Conservation (phyloP, 2,888 invertebrate species). For the Galerucella calmariensis region DNA sequence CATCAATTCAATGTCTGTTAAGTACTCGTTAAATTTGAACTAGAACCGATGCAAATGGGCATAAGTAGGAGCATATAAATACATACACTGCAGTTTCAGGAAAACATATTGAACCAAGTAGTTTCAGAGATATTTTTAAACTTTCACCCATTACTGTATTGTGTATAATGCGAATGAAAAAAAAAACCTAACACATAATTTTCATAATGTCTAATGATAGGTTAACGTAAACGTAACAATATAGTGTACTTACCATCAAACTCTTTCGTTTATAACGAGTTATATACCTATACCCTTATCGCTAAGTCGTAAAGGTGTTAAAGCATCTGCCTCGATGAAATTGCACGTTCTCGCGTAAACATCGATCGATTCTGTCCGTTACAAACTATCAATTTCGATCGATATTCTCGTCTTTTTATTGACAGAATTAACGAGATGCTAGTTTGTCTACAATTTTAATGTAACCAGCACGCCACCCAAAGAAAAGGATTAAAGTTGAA, state of each 20-base stretch:
- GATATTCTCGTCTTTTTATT: slow-evolving; percentile 24
- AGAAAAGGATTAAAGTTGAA: background rate
- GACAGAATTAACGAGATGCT: background rate
- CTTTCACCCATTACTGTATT: background rate
- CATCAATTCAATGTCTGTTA: too few species aligned
- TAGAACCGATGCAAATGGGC: too few species aligned
- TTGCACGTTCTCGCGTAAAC: slow-evolving; percentile 36
- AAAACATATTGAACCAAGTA: too few species aligned
- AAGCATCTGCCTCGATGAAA: slow-evolving; percentile 31
- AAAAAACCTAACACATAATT: slow-evolving; percentile 3
- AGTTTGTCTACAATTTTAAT: slow-evolving; percentile 2
- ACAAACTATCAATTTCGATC: slow-evolving; percentile 33
- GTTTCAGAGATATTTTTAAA: too few species aligned
- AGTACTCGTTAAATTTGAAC: too few species aligned
- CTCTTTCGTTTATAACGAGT: background rate
- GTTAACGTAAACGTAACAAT: slow-evolving; percentile 10
- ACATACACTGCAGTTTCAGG: too few species aligned
- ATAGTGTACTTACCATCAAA: background rate
- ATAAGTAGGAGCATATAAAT: too few species aligned
- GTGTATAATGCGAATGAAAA: background rate
- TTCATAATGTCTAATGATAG: slow-evolving; percentile 19
- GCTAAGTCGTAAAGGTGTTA: slow-evolving; percentile 27
- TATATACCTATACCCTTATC: slow-evolving; percentile 28
- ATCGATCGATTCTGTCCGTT: slow-evolving; percentile 18
- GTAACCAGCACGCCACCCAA: background rate